Evolutionary conservation across 2,888 invertebrate species (phyloP), one percentile per base, ranked within the genome.

Genomic region (Agrilus mali): DNA sequence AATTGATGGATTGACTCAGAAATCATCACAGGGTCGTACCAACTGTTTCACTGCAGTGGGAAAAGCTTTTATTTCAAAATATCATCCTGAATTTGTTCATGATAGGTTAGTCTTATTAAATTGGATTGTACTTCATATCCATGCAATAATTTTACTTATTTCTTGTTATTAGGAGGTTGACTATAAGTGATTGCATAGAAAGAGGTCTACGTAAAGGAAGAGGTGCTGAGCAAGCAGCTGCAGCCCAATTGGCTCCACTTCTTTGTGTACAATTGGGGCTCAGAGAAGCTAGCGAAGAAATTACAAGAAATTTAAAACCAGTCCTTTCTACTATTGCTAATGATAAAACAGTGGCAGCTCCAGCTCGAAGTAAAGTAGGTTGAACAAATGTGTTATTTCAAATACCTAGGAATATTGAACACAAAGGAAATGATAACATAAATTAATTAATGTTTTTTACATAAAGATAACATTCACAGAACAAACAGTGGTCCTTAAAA

Each of bases 1-100:
- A 2, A 78, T 96, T 41, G 96, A 97, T 60, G 86, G 84, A 17
- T 73, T 92, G 34, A 78, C 81, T n/a, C 87, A 93, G 52, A 90
- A 94, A 57, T 87, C 90, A 49, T 82, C 84, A 8, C 87, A 88
- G 52, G 86, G 86, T 8, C 77, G 95, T 41, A 78, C 80, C 0
- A 68, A 73, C 12, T 82, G 84, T 37, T 73, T 90, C 44, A 79
- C 80, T 52, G 69, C 77, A 2, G 73, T 92, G 10, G 77, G 79
- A 34, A 81, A 78, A 50, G 82, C 83, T 7, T 74, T 94, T 42
- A 78, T 83, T 58, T 78, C 85, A 54, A 86, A 88, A 53, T 83
- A 80, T 57, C 71, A 88, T 53, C 83, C 82, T 3, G 80, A 80
- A 33, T 80, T 88, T 61, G 75, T 93, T 17, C 71, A 75, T 49